Evolutionary conservation across 2,113 vertebrate genomes (phyloP).

Genomic region (Oreochromis aureus): DNA sequence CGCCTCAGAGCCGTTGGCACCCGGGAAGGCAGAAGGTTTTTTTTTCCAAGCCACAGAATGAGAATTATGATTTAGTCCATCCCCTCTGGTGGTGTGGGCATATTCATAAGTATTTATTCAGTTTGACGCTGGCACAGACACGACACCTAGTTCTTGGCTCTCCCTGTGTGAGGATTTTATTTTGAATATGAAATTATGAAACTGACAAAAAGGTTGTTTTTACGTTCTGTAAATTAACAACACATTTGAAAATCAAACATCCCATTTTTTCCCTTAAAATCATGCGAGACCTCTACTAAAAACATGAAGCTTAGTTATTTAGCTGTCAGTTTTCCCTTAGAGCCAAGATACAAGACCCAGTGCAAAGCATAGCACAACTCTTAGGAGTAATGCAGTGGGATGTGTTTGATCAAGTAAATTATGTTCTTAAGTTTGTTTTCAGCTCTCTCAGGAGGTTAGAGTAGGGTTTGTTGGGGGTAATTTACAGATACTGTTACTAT

Average conservation of each 20-base stretch:
- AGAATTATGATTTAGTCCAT: constrained; percentile 60
- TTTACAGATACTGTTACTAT: rapidly evolving
- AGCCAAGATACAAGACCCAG: background rate
- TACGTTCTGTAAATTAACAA: constrained; percentile 32
- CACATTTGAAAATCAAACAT: constrained; percentile 45
- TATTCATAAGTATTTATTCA: constrained; percentile 62
- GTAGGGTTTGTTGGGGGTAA: background rate
- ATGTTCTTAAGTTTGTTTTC: background rate
- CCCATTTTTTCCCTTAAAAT: constrained; percentile 20
- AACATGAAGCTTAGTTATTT: background rate
- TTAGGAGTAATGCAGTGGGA: background rate
- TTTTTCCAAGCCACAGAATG: constrained; percentile 54
- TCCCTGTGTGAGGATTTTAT: constrained; percentile 36
- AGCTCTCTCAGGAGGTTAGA: background rate
- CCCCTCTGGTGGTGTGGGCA: constrained; percentile 64
- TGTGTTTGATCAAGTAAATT: background rate
- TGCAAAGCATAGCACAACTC: background rate
- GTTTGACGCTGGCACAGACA: constrained; percentile 56
- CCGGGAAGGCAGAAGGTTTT: constrained; percentile 54
- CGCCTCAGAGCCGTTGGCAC: constrained; percentile 66
- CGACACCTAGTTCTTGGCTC: constrained; percentile 43
- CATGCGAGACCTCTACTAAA: background rate
- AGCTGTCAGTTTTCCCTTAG: background rate
- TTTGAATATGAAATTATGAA: constrained; percentile 54
- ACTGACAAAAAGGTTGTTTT: constrained; percentile 49